Evolutionary conservation across 2,888 invertebrate genomes (phyloP).

Genomic region (Dromius quadrimaculatus): DNA sequence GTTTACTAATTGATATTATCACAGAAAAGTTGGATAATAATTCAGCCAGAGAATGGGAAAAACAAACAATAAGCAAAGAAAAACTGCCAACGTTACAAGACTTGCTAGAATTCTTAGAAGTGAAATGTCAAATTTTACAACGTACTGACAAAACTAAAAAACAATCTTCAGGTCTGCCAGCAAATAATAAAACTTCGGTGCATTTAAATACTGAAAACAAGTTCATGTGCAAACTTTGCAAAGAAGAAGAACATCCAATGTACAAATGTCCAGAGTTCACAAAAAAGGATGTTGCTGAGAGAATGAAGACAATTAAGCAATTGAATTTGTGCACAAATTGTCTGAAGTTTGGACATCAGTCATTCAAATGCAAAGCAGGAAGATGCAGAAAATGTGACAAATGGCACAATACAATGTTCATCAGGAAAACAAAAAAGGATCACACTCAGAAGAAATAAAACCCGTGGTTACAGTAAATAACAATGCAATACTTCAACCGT

Average conservation of each 20-base stretch:
- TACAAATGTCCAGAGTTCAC: constrained; percentile 39
- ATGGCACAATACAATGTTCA: constrained; percentile 27
- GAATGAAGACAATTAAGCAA: constrained; percentile 16
- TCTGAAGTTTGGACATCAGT: background rate
- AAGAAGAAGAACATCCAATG: constrained; percentile 25
- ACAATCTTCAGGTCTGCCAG: background rate
- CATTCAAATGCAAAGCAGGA: background rate
- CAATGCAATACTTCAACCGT: background rate
- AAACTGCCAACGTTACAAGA: constrained; percentile 19
- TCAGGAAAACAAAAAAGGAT: background rate
- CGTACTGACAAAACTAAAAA: background rate
- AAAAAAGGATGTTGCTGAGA: background rate
- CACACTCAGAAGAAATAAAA: background rate
- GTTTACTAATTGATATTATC: constrained; percentile 16
- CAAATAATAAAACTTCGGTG: background rate
- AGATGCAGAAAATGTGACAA: constrained; percentile 35
- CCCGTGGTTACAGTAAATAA: background rate
- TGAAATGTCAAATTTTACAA: constrained; percentile 5
- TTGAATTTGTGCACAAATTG: constrained; percentile 20
- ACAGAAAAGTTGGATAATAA: constrained; percentile 29
- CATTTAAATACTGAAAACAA: constrained; percentile 2
- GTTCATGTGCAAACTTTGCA: constrained; percentile 21
- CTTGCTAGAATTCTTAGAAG: constrained; percentile 16
- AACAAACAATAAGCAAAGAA: background rate
- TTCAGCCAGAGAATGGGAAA: constrained; percentile 39